Conservation (phyloP, 2,113 vertebrate species). For the Charina bottae region DNA sequence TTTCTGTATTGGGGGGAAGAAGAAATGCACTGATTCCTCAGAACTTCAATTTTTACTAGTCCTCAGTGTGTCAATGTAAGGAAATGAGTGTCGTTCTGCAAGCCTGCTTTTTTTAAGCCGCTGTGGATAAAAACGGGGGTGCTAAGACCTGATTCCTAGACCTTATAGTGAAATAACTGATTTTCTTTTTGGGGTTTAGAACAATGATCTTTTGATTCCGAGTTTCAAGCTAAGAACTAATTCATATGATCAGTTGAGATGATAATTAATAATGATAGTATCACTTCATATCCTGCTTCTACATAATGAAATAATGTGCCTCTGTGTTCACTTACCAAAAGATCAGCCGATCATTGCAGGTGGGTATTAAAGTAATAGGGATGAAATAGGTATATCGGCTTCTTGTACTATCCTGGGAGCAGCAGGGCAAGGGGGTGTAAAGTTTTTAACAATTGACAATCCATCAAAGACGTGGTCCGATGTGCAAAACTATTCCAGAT, state of each 20-base stretch:
- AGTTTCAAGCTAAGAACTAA: not conserved
- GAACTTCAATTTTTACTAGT: not conserved
- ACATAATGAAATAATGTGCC: not conserved
- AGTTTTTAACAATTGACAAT: not conserved
- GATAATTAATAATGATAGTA: slow-evolving; percentile 31
- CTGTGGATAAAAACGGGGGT: not conserved
- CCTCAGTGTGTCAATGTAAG: not conserved
- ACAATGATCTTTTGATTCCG: slow-evolving; percentile 9
- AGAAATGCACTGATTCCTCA: not conserved
- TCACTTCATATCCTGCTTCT: not conserved
- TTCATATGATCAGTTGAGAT: not conserved
- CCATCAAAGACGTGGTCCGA: not conserved
- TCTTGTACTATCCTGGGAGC: not conserved
- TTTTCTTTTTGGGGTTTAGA: not conserved
- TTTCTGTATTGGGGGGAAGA: not conserved
- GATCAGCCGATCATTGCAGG: slow-evolving; percentile 5
- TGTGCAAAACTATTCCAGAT: not conserved
- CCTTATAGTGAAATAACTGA: not conserved
- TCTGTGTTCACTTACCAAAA: not conserved
- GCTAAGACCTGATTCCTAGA: not conserved
- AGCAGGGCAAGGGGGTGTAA: not conserved
- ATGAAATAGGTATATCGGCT: not conserved
- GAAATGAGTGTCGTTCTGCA: not conserved
- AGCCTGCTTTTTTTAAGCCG: not conserved
- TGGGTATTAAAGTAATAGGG: not conserved